Evolutionary conservation across 2,888 invertebrate species (phyloP).

Genomic region (Frankliniella fusca): DNA sequence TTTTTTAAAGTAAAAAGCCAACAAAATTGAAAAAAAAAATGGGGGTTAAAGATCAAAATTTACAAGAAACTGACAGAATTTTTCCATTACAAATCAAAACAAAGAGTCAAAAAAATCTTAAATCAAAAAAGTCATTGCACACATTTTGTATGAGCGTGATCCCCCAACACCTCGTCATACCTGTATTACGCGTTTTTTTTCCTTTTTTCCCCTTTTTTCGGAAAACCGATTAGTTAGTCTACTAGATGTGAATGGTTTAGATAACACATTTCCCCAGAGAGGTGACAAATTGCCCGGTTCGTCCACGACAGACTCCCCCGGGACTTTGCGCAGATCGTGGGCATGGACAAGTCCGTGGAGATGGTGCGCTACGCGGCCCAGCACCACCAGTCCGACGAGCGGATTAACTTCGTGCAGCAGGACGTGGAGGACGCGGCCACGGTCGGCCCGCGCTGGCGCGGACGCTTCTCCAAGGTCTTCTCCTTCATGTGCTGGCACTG

Average conservation of each 20-base stretch:
- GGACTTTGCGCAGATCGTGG: constrained; percentile 46
- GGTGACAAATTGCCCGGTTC: neutral
- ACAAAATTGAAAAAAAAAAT: too few species aligned
- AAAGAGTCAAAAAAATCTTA: too few species aligned
- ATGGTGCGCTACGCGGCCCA: constrained; percentile 66
- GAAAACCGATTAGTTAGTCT: neutral
- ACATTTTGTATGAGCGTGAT: too few species aligned
- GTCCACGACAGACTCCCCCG: neutral
- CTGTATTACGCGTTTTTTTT: neutral
- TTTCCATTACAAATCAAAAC: too few species aligned
- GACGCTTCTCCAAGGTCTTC: constrained; percentile 62
- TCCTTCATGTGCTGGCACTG: constrained; percentile 79
- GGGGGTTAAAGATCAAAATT: too few species aligned
- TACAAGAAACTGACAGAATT: too few species aligned
- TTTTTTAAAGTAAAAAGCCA: too few species aligned
- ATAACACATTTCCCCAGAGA: neutral
- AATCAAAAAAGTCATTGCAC: too few species aligned
- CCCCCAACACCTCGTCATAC: too few species aligned
- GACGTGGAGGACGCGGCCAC: constrained; percentile 48
- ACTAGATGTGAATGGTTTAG: neutral
- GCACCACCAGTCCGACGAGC: constrained; percentile 49
- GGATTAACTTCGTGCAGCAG: constrained; percentile 48
- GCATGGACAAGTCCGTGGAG: constrained; percentile 64
- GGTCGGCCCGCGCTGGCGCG: constrained; percentile 37
- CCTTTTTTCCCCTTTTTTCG: too few species aligned